Percentiles rank a stretch among this genome's conserved stretches.
These are phyloP conservation scores for Microcebus griseorufus DNA, from an alignment of 2,113 vertebrate species.

Conservation along the genomic window DNA sequence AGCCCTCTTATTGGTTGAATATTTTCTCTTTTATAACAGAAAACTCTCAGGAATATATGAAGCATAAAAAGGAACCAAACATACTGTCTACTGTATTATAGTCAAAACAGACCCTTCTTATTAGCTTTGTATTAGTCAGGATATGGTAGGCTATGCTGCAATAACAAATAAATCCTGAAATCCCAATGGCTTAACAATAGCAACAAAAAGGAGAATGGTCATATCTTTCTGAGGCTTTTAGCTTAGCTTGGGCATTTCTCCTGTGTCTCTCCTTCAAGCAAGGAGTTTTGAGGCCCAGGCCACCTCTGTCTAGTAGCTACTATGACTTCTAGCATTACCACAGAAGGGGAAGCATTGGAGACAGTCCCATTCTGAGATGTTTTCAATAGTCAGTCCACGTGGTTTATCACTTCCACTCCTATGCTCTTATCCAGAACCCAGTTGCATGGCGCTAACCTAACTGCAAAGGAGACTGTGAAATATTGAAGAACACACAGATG, in stretches of 20 bases:
- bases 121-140: slow-evolving; percentile 37
- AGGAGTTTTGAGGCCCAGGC: neutral
- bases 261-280: neutral
- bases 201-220: neutral
- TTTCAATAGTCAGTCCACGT: neutral
- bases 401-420: neutral
- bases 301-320: neutral
- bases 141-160: neutral
- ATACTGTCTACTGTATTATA: neutral
- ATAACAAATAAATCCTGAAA: slow-evolving; percentile 44
- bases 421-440: neutral
- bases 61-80: slow-evolving; percentile 31
- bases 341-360: neutral
- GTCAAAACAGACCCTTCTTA: slow-evolving; percentile 12
- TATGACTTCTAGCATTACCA: neutral
- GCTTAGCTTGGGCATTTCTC: neutral
- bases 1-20: slow-evolving; percentile 34
- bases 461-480: neutral
- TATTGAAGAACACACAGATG: neutral
- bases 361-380: neutral
- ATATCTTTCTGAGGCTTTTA: neutral
- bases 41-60: slow-evolving; percentile 12
- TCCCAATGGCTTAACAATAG: neutral
- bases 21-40: slow-evolving; percentile 47
- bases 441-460: neutral